These are phyloP conservation scores for Choloepus hoffmanni DNA, from an alignment of 2,113 vertebrate genomes.

Conservation along the genomic window DNA sequence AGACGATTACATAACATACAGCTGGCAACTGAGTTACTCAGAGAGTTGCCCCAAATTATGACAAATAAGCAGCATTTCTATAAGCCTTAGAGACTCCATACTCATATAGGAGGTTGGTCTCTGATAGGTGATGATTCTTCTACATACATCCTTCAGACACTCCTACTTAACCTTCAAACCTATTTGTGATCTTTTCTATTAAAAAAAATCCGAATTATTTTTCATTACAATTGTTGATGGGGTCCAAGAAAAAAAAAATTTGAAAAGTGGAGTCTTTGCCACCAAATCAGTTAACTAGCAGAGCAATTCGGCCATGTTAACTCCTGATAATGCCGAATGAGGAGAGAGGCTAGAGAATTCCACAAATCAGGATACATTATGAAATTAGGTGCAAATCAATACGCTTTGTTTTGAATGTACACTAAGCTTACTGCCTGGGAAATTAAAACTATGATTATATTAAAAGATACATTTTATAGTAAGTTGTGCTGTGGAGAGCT, in stretches of 20 bases:
- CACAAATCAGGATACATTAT: neutral
- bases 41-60: neutral
- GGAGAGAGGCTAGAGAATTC: neutral
- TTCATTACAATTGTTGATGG: neutral
- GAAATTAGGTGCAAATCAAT: neutral
- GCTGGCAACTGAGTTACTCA: neutral
- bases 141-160: neutral
- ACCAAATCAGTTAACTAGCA: neutral
- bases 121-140: neutral
- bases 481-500: neutral
- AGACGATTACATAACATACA: neutral
- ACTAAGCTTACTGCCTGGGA: neutral
- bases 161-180: neutral
- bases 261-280: neutral
- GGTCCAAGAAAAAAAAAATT: neutral
- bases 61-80: neutral
- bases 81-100: neutral
- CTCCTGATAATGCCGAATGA: neutral
- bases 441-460: slow-evolving; percentile 12
- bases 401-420: neutral
- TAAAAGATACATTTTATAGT: neutral
- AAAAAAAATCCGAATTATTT: neutral
- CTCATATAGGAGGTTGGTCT: neutral
- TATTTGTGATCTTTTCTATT: neutral
- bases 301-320: neutral